A percentile compares a stretch with the other conserved stretches of the same genome.
phyloP scores from a whole-genome alignment of 2,888 invertebrate genomes.

The Eupithecia subfuscata region DNA sequence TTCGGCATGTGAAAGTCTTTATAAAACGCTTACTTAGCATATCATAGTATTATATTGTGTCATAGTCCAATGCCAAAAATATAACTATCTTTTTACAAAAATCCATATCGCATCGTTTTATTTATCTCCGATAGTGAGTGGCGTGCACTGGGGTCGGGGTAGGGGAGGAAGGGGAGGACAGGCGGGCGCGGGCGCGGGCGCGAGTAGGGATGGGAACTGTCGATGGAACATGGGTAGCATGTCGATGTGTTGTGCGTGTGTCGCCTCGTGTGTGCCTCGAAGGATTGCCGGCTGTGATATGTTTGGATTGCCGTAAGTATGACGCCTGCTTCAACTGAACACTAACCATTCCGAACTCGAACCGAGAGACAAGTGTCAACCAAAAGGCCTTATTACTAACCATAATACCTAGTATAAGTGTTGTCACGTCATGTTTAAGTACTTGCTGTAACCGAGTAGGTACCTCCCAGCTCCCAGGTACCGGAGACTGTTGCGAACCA shows the following conservation, averaged over 20 bases:
- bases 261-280: conserved; percentile 7
- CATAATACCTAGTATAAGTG: neutral
- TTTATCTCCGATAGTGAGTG: conserved; percentile 60
- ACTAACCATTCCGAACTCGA: conserved; percentile 26
- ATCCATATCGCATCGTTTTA: conserved; percentile 80
- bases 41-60: conserved; percentile 85
- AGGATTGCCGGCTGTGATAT: conserved; percentile 37
- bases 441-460: conserved; percentile 11
- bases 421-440: too few species aligned
- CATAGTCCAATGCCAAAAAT: conserved; percentile 85
- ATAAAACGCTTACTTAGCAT: conserved; percentile 85
- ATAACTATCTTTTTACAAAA: conserved; percentile 85
- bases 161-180: conserved; percentile 25
- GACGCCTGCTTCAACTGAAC: conserved; percentile 19
- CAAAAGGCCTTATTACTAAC: conserved; percentile 30
- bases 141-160: conserved; percentile 1
- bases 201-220: conserved; percentile 13
- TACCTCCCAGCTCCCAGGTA: neutral
- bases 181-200: too few species aligned
- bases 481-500: neutral
- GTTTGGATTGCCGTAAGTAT: conserved; percentile 28
- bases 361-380: conserved; percentile 9
- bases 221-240: conserved; percentile 19
- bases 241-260: conserved; percentile 32
- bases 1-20: conserved; percentile 85